Evolutionary conservation across 2,888 invertebrate species (phyloP).

Genomic region (Eumacrocentrus americanus): DNA sequence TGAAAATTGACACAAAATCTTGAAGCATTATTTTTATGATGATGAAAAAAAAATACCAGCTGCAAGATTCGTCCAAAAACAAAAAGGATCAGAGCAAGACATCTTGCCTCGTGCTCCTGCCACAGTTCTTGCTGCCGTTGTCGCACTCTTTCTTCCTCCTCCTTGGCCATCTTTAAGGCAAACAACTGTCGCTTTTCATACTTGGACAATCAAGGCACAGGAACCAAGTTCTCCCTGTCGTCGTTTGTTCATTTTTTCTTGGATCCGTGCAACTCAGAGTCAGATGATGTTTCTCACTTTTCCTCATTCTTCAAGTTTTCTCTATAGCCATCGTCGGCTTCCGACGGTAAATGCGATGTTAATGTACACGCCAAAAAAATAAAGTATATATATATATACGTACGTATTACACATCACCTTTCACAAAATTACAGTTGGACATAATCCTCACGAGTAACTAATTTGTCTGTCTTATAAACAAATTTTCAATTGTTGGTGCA

Average conservation of each 20-base stretch:
- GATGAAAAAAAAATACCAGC: background rate
- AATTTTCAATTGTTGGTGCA: too few species aligned
- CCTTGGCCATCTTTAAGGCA: constrained; percentile 79
- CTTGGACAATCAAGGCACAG: constrained; percentile 70
- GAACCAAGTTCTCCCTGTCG: constrained; percentile 55
- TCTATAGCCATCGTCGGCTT: constrained; percentile 70
- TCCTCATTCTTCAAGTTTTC: constrained; percentile 60
- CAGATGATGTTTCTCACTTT: constrained; percentile 54
- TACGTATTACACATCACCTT: too few species aligned
- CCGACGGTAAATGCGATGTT: too few species aligned
- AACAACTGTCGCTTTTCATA: constrained; percentile 82
- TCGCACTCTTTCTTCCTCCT: constrained; percentile 70
- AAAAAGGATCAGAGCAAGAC: constrained; percentile 59
- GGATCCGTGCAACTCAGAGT: constrained; percentile 42
- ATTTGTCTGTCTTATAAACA: too few species aligned
- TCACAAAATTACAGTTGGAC: too few species aligned
- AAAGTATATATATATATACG: too few species aligned
- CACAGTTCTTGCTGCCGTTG: constrained; percentile 67
- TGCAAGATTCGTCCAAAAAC: background rate
- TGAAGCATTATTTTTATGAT: background rate
- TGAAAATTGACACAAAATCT: constrained; percentile 5
- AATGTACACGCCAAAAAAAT: too few species aligned
- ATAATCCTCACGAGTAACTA: too few species aligned
- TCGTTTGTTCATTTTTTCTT: constrained; percentile 54
- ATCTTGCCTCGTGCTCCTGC: constrained; percentile 67